Percentiles rank a stretch among this genome's conserved stretches.
These are phyloP conservation scores for Propithecus deckenii DNA, from an alignment of 2,797 vertebrate species.

Conservation along the genomic window DNA sequence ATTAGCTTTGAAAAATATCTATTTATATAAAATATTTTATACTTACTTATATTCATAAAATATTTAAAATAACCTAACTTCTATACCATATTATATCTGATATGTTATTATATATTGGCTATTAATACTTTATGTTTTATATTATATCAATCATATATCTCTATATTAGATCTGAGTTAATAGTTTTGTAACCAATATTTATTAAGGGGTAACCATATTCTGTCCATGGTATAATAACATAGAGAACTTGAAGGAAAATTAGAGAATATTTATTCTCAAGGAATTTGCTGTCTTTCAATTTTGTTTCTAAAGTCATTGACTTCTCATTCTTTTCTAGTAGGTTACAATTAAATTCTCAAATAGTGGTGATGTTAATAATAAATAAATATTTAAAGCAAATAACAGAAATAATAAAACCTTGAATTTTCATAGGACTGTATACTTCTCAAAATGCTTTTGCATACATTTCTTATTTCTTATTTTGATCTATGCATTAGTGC, in stretches of 20 bases:
- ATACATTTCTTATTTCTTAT: background rate
- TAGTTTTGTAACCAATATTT: background rate
- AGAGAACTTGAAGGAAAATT: background rate
- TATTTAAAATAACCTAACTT: background rate
- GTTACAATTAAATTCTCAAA: background rate
- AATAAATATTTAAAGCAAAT: background rate
- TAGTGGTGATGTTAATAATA: background rate
- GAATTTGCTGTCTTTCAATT: background rate
- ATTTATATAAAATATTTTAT: background rate
- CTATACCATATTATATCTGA: background rate
- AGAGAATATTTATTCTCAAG: background rate
- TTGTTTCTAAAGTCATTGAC: background rate
- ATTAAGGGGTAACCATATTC: background rate
- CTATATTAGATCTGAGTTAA: background rate
- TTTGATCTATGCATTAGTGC: background rate
- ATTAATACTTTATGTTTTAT: background rate
- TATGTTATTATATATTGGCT: background rate
- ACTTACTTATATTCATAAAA: background rate
- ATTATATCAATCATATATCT: background rate
- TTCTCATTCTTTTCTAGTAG: background rate
- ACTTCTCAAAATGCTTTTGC: background rate
- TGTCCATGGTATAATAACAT: background rate
- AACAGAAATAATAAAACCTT: background rate
- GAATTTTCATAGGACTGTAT: background rate
- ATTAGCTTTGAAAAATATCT: background rate